phyloP scores from a whole-genome alignment of 1,140 invertebrate species.

The Tetramorium simillimum region DNA sequence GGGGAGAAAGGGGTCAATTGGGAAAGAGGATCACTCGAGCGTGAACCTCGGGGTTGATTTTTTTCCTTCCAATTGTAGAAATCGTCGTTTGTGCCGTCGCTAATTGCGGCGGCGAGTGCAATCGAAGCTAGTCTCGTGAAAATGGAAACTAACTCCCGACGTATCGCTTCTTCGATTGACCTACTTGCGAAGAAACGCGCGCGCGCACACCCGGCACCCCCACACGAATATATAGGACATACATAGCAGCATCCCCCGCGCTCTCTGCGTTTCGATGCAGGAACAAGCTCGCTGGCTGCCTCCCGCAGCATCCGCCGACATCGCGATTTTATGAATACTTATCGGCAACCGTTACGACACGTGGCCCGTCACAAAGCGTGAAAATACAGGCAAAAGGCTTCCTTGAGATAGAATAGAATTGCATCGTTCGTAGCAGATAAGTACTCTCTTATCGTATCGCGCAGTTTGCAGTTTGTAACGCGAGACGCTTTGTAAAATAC shows the following conservation, averaged over 20 bases:
- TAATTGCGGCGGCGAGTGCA: conserved; percentile 64
- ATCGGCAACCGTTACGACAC: conserved; percentile 10
- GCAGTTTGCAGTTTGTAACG: conserved; percentile 7
- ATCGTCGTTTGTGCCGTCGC: conserved; percentile 38
- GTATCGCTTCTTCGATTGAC: conserved; percentile 72
- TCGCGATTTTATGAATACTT: conserved; percentile 44
- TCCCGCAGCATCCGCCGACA: not conserved
- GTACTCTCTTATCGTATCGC: not conserved
- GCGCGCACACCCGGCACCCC: not conserved
- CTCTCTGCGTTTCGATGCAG: conserved; percentile 13
- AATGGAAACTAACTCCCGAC: conserved; percentile 69
- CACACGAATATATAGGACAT: not conserved
- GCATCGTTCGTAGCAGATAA: not conserved
- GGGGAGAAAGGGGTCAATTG: not conserved
- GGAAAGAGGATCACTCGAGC: not conserved
- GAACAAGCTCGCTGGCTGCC: not conserved
- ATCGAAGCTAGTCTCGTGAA: conserved; percentile 66
- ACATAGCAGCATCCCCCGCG: not conserved
- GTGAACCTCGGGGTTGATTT: not conserved
- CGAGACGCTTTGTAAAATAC: not conserved
- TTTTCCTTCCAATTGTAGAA: conserved; percentile 27
- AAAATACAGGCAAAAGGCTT: not conserved
- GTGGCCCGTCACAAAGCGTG: not conserved
- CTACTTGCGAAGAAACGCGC: conserved; percentile 50
- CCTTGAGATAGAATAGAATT: not conserved